phyloP scores from a whole-genome alignment of 2,888 invertebrate species.

The Trilocha varians region DNA sequence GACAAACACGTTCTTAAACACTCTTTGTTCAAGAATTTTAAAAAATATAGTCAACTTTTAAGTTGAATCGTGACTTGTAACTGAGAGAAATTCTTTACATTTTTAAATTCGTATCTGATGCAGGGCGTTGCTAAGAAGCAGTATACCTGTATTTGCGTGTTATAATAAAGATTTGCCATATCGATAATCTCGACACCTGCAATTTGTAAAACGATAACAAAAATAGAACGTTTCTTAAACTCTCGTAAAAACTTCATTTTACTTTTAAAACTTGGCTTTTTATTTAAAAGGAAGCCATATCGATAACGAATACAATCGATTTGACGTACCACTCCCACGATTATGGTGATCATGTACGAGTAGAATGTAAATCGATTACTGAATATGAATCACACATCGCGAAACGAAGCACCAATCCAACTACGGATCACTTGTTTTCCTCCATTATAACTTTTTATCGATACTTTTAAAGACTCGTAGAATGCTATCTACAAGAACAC shows the following conservation, averaged over 20 bases:
- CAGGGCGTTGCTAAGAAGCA: no score
- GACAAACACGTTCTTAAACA: no score
- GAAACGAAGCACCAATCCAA: background rate
- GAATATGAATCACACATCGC: slow-evolving; percentile 15
- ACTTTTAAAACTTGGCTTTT: background rate
- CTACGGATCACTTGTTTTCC: slow-evolving; percentile 11
- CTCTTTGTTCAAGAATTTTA: no score
- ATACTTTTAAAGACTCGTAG: slow-evolving; percentile 9
- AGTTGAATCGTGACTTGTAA: no score
- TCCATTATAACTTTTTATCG: slow-evolving; percentile 8
- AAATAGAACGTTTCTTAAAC: background rate
- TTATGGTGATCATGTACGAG: slow-evolving; percentile 23
- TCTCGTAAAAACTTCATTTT: background rate
- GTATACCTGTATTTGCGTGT: no score
- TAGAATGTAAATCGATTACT: slow-evolving; percentile 30
- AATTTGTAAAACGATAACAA: no score
- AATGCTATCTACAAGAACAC: slow-evolving; percentile 10
- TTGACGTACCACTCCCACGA: slow-evolving; percentile 25
- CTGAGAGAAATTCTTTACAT: no score
- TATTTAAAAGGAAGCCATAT: background rate
- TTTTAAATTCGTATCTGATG: no score
- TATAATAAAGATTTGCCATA: no score
- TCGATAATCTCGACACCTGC: no score
- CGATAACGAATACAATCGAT: slow-evolving; percentile 9
- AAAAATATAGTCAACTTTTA: no score